A percentile compares a stretch with the other conserved stretches of the same genome.
These are phyloP conservation scores for Riparia riparia DNA, from an alignment of 2,113 vertebrate species.

Conservation along the genomic window DNA sequence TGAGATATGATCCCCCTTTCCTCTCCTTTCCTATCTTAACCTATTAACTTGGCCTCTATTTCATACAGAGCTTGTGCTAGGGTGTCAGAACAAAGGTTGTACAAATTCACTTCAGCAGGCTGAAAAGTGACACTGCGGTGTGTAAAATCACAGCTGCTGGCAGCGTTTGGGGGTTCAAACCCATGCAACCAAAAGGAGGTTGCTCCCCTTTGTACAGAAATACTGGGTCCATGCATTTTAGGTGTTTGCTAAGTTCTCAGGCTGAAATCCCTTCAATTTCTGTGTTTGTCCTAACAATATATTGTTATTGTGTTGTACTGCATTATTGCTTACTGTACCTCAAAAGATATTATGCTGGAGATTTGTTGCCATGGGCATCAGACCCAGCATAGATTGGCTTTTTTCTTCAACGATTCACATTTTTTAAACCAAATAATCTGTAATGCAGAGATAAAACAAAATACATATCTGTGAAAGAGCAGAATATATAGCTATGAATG, in stretches of 20 bases:
- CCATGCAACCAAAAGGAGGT: neutral
- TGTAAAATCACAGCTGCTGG: neutral
- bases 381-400: neutral
- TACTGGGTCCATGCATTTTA: neutral
- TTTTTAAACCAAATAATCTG: neutral
- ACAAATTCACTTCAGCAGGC: neutral
- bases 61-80: fast-evolving
- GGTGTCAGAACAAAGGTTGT: neutral
- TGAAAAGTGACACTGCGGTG: neutral
- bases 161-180: neutral
- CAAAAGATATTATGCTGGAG: neutral
- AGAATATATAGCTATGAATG: neutral
- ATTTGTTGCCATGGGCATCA: neutral
- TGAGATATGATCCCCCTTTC: neutral
- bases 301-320: neutral
- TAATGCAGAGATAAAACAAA: neutral
- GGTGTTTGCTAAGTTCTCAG: neutral
- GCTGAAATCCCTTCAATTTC: neutral
- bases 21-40: neutral
- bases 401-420: neutral
- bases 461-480: neutral
- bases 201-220: neutral
- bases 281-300: neutral
- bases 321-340: neutral
- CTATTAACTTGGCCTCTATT: neutral